A percentile compares a stretch with the other conserved stretches of the same genome.
phyloP scores from a whole-genome alignment of 2,113 vertebrate species.

The Jacana jacana region DNA sequence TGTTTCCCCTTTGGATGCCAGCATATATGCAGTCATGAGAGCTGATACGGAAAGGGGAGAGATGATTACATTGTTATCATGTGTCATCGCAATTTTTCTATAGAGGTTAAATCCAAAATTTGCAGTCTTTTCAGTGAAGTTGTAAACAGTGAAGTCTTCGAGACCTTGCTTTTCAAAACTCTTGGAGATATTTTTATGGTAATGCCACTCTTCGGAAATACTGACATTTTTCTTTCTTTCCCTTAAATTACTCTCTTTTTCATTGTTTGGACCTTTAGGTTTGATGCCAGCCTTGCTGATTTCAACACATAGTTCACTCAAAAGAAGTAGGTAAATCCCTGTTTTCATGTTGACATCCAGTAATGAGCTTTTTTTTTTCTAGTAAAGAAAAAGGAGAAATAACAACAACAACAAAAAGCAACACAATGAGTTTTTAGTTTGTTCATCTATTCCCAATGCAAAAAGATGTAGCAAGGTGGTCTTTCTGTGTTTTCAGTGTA shows the following conservation, averaged over 20 bases:
- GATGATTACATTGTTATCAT: constrained; percentile 87
- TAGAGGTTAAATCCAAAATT: constrained; percentile 91
- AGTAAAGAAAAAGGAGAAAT: neutral
- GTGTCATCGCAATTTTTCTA: constrained; percentile 80
- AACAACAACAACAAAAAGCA: neutral
- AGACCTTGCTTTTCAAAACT: neutral
- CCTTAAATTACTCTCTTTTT: neutral
- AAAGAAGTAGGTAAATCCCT: constrained; percentile 37
- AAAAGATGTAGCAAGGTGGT: neutral
- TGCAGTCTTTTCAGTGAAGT: constrained; percentile 81
- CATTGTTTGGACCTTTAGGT: neutral
- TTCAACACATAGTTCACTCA: constrained; percentile 47
- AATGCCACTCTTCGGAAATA: neutral
- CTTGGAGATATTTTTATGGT: neutral
- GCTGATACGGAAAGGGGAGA: constrained; percentile 86
- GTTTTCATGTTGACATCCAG: constrained; percentile 43
- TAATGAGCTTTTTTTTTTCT: neutral
- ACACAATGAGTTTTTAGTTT: neutral
- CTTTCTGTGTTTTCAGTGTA: neutral
- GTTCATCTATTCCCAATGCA: neutral
- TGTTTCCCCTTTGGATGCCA: constrained; percentile 79
- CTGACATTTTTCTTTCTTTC: neutral
- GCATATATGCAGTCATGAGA: constrained; percentile 72
- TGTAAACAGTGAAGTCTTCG: constrained; percentile 38
- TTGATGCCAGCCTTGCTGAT: neutral